Base-by-base conservation (phyloP, 37 sponge, comb jelly and placozoan species). In the Halisarca cf. caerulea region DNA sequence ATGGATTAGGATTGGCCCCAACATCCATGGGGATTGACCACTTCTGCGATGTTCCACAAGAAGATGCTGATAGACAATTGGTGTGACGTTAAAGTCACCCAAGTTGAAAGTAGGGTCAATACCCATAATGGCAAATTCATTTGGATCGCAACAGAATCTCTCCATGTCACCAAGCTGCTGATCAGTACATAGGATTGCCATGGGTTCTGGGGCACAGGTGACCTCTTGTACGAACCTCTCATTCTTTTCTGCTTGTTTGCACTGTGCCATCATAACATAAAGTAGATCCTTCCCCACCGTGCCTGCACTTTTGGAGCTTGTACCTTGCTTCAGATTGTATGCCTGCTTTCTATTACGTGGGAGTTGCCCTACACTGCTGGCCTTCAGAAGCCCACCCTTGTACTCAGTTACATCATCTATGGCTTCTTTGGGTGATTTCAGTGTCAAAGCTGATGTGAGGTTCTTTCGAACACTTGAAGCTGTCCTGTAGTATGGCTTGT, bases 401-500 rank as follows among this genome's bases (percentile, higher is more conserved):
- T 27, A 18, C 18, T 32, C 18, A 37, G 2, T 44, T 42, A 77
- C 78, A 11, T 21, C 21, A 11, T 37, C 43, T 21, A 77, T 38
- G 43, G 78, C 78, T 77, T 38, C 43, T 40, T 77, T 38, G 20
- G 78, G 78, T 77, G 78, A 40, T 37, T 38, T 42, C 3, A 59
- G 3, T n/a, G 6, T 47, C 27, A 77, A 27, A 23, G 15, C 43
- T 2, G 37, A 44, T 20, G 78, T 37, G 2, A 77, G 43, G 15
- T 39, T 42, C 2, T 77, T 77, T 37, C 43, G 39, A 2, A 42
- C 43, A 42, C 78, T 77, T 40, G 39, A 28, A 42, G n/a, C 43
- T 42, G 78, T 77, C 20, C 78, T 32, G 43, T 47, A 38, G 6
- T 41, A 77, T 36, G 78, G 78, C n/a, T 77, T 77, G 17, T 41